Evolutionary conservation across 2,888 invertebrate genomes (phyloP).

Genomic region (Eupithecia pulchellata): DNA sequence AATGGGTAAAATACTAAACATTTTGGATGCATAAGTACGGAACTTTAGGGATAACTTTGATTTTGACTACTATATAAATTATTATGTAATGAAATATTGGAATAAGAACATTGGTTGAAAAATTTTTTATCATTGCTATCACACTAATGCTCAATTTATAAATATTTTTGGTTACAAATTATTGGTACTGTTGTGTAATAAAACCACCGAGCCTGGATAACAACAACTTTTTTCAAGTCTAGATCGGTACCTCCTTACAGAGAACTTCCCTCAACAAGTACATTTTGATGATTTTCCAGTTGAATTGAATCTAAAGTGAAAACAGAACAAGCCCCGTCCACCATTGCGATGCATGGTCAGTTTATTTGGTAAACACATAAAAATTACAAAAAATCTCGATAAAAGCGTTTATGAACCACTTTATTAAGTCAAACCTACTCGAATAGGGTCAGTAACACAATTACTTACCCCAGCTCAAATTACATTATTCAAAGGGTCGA

Average conservation of each 20-base stretch:
- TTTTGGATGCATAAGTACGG: neutral
- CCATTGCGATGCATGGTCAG: neutral
- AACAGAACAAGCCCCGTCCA: no score
- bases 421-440: constrained; percentile 9
- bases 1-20: neutral
- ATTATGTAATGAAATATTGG: neutral
- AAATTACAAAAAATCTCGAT: neutral
- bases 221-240: no score
- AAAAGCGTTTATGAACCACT: neutral
- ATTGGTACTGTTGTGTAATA: no score
- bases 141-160: no score
- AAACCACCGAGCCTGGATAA: no score
- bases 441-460: constrained; percentile 31
- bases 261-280: no score
- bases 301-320: no score
- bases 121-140: no score
- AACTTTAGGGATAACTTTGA: neutral
- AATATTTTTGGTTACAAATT: no score
- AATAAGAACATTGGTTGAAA: no score
- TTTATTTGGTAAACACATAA: neutral
- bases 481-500: constrained; percentile 36
- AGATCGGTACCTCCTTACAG: no score
- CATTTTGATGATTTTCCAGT: no score
- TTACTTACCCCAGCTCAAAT: constrained; percentile 28
- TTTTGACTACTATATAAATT: neutral